Percentiles rank a stretch among this genome's conserved stretches.
phyloP scores from a whole-genome alignment of 92 coral and sea anemone genomes.

The Phenganax marumi region DNA sequence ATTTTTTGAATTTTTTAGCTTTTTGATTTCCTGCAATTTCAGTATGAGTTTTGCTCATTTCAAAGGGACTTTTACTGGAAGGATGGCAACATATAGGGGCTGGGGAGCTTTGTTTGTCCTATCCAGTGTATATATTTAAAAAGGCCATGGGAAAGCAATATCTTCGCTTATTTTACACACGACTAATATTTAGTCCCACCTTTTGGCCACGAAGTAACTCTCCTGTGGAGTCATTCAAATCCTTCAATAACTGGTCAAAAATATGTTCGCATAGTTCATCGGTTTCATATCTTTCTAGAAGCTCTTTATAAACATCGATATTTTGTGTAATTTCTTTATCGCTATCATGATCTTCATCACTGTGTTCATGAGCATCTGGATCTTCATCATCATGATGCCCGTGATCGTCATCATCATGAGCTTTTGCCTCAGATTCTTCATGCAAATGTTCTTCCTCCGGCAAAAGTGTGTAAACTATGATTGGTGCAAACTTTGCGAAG shows the following conservation, averaged over 20 bases:
- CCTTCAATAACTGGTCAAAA: constrained; percentile 21
- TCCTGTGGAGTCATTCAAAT: constrained; percentile 21
- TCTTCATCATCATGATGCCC: background rate
- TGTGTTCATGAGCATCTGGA: background rate
- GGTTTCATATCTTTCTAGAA: constrained; percentile 26
- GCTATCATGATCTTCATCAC: background rate
- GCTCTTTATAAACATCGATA: constrained; percentile 24
- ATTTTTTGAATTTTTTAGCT: too few species aligned
- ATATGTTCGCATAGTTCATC: constrained; percentile 14
- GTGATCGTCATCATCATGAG: background rate
- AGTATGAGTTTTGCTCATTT: too few species aligned
- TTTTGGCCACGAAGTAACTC: background rate
- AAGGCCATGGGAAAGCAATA: too few species aligned
- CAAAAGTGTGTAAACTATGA: constrained; percentile 26
- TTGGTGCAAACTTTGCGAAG: constrained; percentile 22
- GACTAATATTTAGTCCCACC: background rate
- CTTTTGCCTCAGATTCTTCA: background rate
- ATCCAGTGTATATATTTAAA: too few species aligned
- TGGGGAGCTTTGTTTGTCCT: too few species aligned
- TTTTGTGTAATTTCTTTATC: background rate
- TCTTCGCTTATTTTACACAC: background rate
- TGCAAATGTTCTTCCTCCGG: constrained; percentile 12
- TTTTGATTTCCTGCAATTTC: too few species aligned
- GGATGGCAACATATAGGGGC: too few species aligned
- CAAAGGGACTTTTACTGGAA: too few species aligned